Conservation (phyloP, 2,888 invertebrate genomes). For the Homarus gammarus region DNA sequence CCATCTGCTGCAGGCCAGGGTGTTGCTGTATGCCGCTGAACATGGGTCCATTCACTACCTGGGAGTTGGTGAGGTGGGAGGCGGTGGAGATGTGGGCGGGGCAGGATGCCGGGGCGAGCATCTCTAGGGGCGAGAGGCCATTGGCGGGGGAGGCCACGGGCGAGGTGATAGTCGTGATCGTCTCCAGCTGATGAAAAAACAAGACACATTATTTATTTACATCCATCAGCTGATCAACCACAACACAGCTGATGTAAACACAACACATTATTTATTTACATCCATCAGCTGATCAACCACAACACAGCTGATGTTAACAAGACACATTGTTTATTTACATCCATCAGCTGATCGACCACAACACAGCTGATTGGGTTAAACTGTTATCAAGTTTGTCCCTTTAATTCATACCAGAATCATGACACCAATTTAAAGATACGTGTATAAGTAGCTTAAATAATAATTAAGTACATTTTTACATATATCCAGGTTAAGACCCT, state of each 20-base stretch:
- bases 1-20: constrained; percentile 3
- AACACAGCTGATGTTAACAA: constrained; percentile 21
- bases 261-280: neutral
- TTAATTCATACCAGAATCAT: no score
- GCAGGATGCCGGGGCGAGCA: constrained; percentile 35
- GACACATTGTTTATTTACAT: neutral
- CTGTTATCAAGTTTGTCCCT: no score
- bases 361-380: no score
- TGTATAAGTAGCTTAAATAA: no score
- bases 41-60: constrained; percentile 47
- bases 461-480: no score
- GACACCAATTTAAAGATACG: no score
- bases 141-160: constrained; percentile 57
- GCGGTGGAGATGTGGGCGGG: constrained; percentile 51
- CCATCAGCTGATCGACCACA: neutral
- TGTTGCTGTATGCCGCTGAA: constrained; percentile 42
- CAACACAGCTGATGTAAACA: constrained; percentile 20
- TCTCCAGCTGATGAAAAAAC: constrained; percentile 30
- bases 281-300: neutral
- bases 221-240: neutral
- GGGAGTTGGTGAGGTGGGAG: constrained; percentile 31
- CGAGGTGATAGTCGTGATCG: constrained; percentile 55
- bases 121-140: constrained; percentile 60
- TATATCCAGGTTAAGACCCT: no score
- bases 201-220: neutral